phyloP scores from a whole-genome alignment of 2,113 vertebrate species.

The Plestiodon gilberti region DNA sequence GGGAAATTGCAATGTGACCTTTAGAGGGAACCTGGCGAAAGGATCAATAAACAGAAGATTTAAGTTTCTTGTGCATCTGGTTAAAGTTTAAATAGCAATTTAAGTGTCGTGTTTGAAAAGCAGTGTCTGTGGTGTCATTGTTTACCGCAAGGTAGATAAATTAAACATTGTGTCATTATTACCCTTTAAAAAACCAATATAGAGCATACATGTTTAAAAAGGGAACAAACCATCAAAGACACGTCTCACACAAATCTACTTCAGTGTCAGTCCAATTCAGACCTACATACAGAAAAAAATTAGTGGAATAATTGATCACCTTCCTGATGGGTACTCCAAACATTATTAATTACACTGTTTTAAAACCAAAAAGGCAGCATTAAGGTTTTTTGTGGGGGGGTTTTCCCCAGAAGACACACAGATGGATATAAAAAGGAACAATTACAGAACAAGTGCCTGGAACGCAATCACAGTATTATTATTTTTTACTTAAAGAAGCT shows the following conservation, averaged over 20 bases:
- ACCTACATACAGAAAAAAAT: not conserved
- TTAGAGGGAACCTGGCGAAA: constrained; percentile 40
- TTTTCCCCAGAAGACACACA: constrained; percentile 25
- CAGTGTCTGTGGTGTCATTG: not conserved
- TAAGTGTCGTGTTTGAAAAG: not conserved
- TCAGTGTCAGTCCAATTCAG: not conserved
- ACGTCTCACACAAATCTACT: constrained; percentile 26
- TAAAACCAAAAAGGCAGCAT: constrained; percentile 1
- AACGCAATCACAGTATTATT: constrained; percentile 63
- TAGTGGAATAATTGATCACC: not conserved
- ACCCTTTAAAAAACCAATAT: not conserved
- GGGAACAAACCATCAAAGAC: not conserved
- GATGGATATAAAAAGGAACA: constrained; percentile 56
- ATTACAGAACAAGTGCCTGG: constrained; percentile 60
- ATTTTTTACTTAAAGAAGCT: constrained; percentile 63
- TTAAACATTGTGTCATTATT: not conserved
- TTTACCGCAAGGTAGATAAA: not conserved
- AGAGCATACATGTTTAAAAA: not conserved
- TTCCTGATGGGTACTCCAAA: not conserved
- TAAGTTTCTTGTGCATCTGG: constrained; percentile 30
- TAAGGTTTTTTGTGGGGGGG: constrained; percentile 3
- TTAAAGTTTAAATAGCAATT: constrained; percentile 10
- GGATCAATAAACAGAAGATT: constrained; percentile 49
- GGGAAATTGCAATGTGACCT: constrained; percentile 49
- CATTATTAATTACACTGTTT: constrained; percentile 10